Base-by-base conservation (phyloP, 2,888 invertebrate species). In the Chouioia cunea region DNA sequence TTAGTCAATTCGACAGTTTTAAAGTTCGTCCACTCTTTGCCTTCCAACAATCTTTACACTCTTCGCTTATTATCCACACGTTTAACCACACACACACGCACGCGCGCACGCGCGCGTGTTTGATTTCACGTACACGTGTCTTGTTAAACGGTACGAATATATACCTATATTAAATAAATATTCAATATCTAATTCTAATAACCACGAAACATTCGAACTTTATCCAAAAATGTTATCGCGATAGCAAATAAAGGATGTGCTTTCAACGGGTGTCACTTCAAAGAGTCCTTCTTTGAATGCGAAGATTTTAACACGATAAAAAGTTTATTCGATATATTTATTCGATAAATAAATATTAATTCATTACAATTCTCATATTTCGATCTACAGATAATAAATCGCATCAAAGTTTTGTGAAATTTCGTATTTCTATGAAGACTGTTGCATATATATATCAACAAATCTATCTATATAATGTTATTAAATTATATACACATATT, bases 1-100 rank as follows among this genome's bases (percentile, higher is more conserved):
- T 59, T 71, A 63, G 72, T 71, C 73, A 56, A 65, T 53, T 75
- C 75, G 76, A 73, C 77, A 78, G 74, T 77, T 66, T 68, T 56
- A 62, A 76, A 76, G 76, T 79, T 81, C 79, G 77, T 81, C 77
- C 82, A 82, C 78, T 82, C 76, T 82, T 80, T 80, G 82, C 82
- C 82, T 82, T 82, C 79, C 78, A 77, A 77, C 76, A 75, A 73
- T 77, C 75, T 77, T 79, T 76, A 76, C 77, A 77, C 73, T 76
- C 74, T 69, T 71, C 59, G 68, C 67, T 73, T 67, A 71, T 59
- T 69, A 70, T 74, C 68, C 65, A 71, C 60, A 65, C 67, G 63
- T 70, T 73, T 68, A 73, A 67, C 60, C 65, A 70, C 71, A 62
- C 65, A 67, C 47, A 70, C n/a, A 66, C 14, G 56, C 63, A 66